Conservation (phyloP, 2,888 invertebrate genomes). For the Microctonus hyperodae region DNA sequence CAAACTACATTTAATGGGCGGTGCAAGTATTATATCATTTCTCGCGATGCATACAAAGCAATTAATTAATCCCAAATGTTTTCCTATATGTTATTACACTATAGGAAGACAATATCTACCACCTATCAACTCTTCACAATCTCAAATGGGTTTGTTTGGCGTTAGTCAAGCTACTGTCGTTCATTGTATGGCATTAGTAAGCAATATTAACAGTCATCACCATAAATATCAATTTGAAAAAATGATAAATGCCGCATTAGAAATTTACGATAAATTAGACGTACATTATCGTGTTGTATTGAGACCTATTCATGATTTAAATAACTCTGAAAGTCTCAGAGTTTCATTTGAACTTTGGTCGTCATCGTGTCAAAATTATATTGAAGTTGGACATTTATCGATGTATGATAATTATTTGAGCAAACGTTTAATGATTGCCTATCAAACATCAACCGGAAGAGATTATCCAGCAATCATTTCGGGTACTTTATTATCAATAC, state of each 20-base stretch:
- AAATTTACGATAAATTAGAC: slow-evolving; percentile 72
- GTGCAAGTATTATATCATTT: slow-evolving; percentile 76
- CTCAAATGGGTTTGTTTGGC: slow-evolving; percentile 68
- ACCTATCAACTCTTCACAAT: slow-evolving; percentile 52
- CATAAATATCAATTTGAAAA: slow-evolving; percentile 68
- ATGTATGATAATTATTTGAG: slow-evolving; percentile 77
- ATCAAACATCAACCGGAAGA: slow-evolving; percentile 65
- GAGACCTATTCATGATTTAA: slow-evolving; percentile 70
- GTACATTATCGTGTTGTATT: slow-evolving; percentile 73
- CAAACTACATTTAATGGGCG: slow-evolving; percentile 77
- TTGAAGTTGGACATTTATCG: slow-evolving; percentile 79
- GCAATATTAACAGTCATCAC: slow-evolving; percentile 62
- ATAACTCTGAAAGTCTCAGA: slow-evolving; percentile 72
- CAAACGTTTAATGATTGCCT: slow-evolving; percentile 78
- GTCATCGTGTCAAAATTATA: slow-evolving; percentile 67
- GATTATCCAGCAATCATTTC: slow-evolving; percentile 75
- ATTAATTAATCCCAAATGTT: slow-evolving; percentile 67
- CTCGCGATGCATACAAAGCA: slow-evolving; percentile 78
- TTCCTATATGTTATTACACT: slow-evolving; percentile 76
- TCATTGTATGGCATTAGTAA: slow-evolving; percentile 67
- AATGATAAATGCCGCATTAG: slow-evolving; percentile 65
- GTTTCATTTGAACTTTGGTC: slow-evolving; percentile 80
- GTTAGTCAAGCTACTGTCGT: slow-evolving; percentile 75
- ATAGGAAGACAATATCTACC: slow-evolving; percentile 76
- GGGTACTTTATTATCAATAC: slow-evolving; percentile 78